Evolutionary conservation across 2,113 vertebrate genomes (phyloP), one percentile per base, ranked within the genome.

Genomic region (Pardalotus punctatus): DNA sequence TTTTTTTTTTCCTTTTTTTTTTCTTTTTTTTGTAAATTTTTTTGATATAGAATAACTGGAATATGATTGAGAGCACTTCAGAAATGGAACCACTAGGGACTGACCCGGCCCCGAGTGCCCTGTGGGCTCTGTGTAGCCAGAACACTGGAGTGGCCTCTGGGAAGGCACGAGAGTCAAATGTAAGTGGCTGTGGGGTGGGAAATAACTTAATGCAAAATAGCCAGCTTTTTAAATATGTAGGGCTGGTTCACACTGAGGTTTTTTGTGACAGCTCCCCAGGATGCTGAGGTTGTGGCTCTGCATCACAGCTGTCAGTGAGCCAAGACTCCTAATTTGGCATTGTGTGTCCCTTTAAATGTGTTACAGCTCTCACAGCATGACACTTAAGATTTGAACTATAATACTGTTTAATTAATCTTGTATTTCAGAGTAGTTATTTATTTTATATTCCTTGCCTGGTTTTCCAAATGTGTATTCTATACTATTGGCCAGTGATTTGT

Each of bases 51-150:
- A 69, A 7, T 79, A 73, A n/a, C 38, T 92, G 72, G 38, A 40
- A 76, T 74, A 15, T 76, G 88, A 61, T 14, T 81, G 64, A 66
- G 72, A 54, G 51, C 25, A 8, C 31, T 19, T 77, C 35, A 61
- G 67, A 80, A 81, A 18, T 0, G 10, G 27, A 88, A 35, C 15
- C 43, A 4, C n/a, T 48, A 9, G 66, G 57, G 48, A 33, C 48
- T 60, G 53, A 6, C 14, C 3, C 1, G 56, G 79, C 66, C 62
- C 40, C 0, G 1, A 14, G 38, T n/a, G 38, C 54, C 13, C 36
- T 2, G 1, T 65, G 81, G 57, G 15, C 27, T 64, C 57, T 61
- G 9, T 24, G 12, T 69, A 11, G 66, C 62, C 17, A 1, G 35
- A 65, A 61, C 42, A 77, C 36, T 3, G 4, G 36, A 47, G 65